Conservation (phyloP, 2,113 vertebrate genomes). For the Podocnemis expansa region DNA sequence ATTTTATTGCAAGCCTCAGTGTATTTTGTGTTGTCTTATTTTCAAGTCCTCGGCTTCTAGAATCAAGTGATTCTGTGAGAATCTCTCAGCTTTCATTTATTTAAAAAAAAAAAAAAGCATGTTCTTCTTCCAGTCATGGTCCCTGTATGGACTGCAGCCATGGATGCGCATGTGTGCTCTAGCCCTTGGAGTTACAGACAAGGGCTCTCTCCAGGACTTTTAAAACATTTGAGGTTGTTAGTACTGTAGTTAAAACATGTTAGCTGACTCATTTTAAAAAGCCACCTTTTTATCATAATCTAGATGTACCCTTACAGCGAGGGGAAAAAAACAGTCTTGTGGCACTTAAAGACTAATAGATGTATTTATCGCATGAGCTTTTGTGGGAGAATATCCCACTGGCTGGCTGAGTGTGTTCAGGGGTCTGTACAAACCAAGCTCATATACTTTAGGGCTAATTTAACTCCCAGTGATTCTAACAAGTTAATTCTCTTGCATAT, state of each 20-base stretch:
- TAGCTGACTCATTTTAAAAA: background rate
- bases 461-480: background rate
- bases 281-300: conserved; percentile 12
- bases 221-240: background rate
- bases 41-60: background rate
- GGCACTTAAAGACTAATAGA: too few relatives aligned
- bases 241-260: background rate
- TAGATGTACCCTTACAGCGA: conserved; percentile 5
- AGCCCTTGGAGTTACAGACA: background rate
- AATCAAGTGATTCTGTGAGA: background rate
- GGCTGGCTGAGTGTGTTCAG: background rate
- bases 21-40: background rate
- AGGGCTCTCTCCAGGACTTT: background rate
- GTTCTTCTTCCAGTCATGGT: background rate
- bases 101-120: background rate
- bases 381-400: too few relatives aligned
- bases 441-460: background rate
- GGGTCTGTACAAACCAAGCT: background rate
- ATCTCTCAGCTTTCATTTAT: background rate
- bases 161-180: background rate
- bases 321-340: too few relatives aligned
- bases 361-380: too few relatives aligned
- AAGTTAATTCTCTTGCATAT: background rate
- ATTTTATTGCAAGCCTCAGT: background rate
- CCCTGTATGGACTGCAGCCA: background rate